Conservation (phyloP, 2,113 vertebrate genomes). For the Pseudopodoces humilis region DNA sequence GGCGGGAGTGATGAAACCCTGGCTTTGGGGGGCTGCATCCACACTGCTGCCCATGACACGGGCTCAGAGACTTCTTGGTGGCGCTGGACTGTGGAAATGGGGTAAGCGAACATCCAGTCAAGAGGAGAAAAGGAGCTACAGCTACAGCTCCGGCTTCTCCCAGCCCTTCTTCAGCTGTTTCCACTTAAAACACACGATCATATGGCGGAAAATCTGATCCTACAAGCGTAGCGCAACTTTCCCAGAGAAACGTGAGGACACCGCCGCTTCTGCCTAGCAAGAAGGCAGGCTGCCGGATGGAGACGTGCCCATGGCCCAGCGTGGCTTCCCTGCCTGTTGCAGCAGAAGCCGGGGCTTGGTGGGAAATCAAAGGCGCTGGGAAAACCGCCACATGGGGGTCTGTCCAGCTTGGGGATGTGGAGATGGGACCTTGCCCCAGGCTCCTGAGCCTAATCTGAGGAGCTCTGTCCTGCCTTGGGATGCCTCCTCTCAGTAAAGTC, state of each 20-base stretch:
- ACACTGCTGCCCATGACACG: rapidly evolving
- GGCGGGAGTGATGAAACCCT: background rate
- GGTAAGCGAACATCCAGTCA: background rate
- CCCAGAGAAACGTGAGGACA: slow-evolving; percentile 52
- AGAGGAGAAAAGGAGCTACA: slow-evolving; percentile 30
- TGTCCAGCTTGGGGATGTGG: background rate
- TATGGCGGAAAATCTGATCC: slow-evolving; percentile 52
- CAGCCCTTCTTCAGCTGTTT: slow-evolving; percentile 66
- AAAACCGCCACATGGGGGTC: background rate
- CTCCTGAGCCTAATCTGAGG: background rate
- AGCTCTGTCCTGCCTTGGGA: background rate
- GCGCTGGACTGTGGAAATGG: background rate
- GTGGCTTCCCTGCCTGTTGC: background rate
- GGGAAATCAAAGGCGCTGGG: background rate
- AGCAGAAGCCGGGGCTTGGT: background rate
- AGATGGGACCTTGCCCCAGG: rapidly evolving
- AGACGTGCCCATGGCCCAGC: background rate
- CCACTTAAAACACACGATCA: slow-evolving; percentile 54
- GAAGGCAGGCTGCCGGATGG: slow-evolving; percentile 34
- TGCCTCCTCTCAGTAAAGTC: background rate
- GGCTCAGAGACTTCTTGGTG: rapidly evolving
- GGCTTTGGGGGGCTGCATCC: background rate
- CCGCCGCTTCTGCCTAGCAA: background rate
- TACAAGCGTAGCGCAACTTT: background rate
- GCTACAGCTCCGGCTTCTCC: background rate